These are phyloP conservation scores for Drosophila percnosoma DNA, from an alignment of 2,888 invertebrate species.

Conservation along the genomic window DNA sequence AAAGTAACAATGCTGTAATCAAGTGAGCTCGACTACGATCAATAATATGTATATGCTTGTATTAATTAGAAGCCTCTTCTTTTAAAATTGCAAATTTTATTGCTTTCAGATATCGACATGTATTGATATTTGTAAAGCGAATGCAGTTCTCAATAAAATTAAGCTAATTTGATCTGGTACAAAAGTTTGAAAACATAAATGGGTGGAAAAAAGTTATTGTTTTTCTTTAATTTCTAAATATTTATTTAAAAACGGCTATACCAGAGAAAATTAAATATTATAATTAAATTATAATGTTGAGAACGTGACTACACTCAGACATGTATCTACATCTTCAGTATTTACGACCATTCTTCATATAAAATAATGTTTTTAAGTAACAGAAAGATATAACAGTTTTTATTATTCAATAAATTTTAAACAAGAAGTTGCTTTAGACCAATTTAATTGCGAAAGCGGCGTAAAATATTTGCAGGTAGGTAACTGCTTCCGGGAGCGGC, in stretches of 20 bases:
- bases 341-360: not conserved
- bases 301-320: not conserved
- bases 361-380: not conserved
- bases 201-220: not conserved
- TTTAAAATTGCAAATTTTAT: not conserved
- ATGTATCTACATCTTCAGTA: not conserved
- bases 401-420: slow-evolving; percentile 40
- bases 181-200: not conserved
- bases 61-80: not conserved
- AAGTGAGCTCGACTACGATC: not conserved
- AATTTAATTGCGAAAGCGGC: slow-evolving; percentile 55
- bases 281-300: not conserved
- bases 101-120: not conserved
- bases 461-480: slow-evolving; percentile 71
- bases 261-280: not conserved
- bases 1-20: not conserved
- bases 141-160: not conserved
- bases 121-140: not conserved
- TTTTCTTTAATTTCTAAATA: not conserved
- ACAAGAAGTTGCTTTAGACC: slow-evolving; percentile 23
- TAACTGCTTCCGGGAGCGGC: slow-evolving; percentile 63
- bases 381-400: slow-evolving; percentile 6
- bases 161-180: not conserved
- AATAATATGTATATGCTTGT: not conserved
- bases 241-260: not conserved